Evolutionary conservation across 2,888 invertebrate genomes (phyloP).

Genomic region (Amiota mariae): DNA sequence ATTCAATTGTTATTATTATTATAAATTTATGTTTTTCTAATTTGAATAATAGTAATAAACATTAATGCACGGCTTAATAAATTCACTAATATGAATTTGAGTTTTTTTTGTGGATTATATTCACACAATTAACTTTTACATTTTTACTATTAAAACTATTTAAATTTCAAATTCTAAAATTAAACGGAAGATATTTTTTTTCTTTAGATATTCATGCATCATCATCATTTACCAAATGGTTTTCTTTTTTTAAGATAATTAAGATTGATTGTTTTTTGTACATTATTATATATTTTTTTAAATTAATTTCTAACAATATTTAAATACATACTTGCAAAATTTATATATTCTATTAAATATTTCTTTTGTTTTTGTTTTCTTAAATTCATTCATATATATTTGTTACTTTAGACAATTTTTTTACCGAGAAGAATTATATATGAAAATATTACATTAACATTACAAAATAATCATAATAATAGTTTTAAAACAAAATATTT

Average conservation of each 20-base stretch:
- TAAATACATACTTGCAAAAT: background rate
- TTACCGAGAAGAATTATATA: slow-evolving; percentile 3
- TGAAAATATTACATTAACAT: background rate
- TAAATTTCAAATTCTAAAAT: slow-evolving; percentile 17
- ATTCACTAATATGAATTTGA: slow-evolving; percentile 14
- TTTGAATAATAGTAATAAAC: slow-evolving; percentile 24
- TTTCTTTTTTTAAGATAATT: background rate
- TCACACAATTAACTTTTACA: background rate
- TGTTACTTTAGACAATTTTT: background rate
- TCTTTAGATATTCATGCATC: too few relatives aligned
- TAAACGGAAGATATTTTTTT: slow-evolving; percentile 11
- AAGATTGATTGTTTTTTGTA: slow-evolving; percentile 2
- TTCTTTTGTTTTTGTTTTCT: background rate
- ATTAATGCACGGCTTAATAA: slow-evolving; percentile 10
- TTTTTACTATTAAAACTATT: slow-evolving; percentile 5
- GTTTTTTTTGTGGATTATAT: background rate
- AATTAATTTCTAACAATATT: too few relatives aligned
- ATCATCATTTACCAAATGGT: background rate
- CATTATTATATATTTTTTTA: slow-evolving; percentile 8
- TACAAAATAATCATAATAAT: background rate
- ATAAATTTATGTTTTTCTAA: slow-evolving; percentile 10
- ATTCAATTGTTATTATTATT: background rate
- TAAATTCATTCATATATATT: slow-evolving; percentile 6
- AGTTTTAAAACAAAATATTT: slow-evolving; percentile 27
- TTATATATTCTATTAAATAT: background rate